phyloP scores from a whole-genome alignment of 2,888 invertebrate genomes.

The Heteromurus nitidus region DNA sequence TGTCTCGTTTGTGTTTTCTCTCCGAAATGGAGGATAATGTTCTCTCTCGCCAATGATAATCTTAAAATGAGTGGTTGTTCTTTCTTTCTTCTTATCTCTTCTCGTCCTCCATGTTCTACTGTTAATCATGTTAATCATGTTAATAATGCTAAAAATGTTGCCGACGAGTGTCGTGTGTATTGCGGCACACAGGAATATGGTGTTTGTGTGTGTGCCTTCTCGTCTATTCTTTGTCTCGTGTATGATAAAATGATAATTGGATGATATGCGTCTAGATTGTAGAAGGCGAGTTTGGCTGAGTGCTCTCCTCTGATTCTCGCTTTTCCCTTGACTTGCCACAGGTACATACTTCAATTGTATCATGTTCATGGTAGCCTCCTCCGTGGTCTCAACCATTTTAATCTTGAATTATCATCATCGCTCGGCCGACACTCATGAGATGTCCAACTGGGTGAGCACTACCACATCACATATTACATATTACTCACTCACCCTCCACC shows the following conservation, averaged over 20 bases:
- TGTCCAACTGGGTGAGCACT: conserved; percentile 93
- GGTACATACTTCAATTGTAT: conserved; percentile 99
- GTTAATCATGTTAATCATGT: too few species aligned
- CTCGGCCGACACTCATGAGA: conserved; percentile 96
- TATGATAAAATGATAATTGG: background rate
- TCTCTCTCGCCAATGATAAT: too few species aligned
- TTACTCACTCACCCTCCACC: background rate
- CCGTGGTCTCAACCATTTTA: conserved; percentile 97
- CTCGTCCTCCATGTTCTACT: too few species aligned
- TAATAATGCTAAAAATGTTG: too few species aligned
- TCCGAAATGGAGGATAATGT: too few species aligned
- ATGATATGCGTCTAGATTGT: too few species aligned
- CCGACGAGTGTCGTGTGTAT: too few species aligned
- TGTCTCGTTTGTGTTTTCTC: too few species aligned
- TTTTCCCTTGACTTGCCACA: conserved; percentile 74
- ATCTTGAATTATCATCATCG: conserved; percentile 98
- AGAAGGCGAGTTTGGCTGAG: background rate
- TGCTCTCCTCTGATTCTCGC: conserved; percentile 6
- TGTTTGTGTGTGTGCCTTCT: conserved; percentile 3
- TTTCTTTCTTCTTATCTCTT: too few species aligned
- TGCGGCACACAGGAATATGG: too few species aligned
- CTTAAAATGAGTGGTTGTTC: too few species aligned
- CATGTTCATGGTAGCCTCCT: conserved; percentile 99
- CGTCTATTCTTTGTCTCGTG: background rate
- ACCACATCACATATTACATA: background rate